These are phyloP conservation scores for Heliocidaris tuberculata DNA, from an alignment of 35 echinoderm and acorn worm species.

Conservation along the genomic window DNA sequence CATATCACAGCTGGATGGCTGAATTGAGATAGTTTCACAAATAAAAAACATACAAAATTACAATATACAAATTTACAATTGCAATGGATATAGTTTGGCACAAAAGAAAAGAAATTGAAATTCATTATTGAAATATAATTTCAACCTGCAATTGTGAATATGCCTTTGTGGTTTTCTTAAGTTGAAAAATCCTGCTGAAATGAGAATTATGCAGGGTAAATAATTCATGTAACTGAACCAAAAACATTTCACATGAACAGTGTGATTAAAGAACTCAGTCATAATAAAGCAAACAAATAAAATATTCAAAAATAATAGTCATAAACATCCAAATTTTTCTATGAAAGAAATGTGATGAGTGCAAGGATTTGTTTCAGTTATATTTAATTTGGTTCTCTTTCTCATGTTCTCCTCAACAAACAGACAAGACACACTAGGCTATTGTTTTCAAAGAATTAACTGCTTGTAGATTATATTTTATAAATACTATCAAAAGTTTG, in stretches of 20 bases:
- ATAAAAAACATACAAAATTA: too few species aligned
- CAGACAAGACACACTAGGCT: not conserved
- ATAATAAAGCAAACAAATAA: not conserved
- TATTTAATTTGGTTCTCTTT: not conserved
- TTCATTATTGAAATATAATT: too few species aligned
- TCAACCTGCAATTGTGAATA: too few species aligned
- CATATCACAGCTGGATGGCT: too few species aligned
- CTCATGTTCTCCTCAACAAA: not conserved
- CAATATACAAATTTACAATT: too few species aligned
- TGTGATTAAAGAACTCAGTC: too few species aligned
- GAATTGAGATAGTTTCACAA: too few species aligned
- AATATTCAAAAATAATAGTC: not conserved
- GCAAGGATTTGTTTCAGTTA: not conserved
- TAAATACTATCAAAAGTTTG: not conserved
- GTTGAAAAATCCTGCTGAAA: too few species aligned
- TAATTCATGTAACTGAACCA: not conserved
- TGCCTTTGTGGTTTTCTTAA: too few species aligned
- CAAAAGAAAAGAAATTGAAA: too few species aligned
- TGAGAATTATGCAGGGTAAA: not conserved
- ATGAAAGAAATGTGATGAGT: not conserved
- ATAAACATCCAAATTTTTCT: not conserved
- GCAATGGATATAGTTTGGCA: too few species aligned
- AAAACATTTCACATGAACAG: too few species aligned
- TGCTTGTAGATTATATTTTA: constrained; percentile 2
- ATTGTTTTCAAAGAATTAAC: not conserved